A percentile compares a stretch with the other conserved stretches of the same genome.
Conservation (phyloP, 2,797 vertebrate species). For the Glossophaga mutica region DNA sequence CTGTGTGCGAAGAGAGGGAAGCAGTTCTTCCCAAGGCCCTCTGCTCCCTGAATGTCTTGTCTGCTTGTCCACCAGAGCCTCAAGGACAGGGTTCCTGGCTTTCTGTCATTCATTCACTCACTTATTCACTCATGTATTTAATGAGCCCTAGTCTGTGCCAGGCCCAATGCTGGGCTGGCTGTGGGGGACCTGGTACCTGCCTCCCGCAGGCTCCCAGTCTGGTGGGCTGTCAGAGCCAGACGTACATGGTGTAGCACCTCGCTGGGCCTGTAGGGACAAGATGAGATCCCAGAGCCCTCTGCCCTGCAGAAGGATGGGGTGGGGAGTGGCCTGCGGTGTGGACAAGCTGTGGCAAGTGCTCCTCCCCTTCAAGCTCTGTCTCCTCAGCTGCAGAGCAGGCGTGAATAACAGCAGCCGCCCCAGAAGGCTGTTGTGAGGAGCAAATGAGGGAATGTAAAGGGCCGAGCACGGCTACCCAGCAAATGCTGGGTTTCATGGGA, state of each 20-base stretch:
- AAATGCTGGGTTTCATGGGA: accelerated
- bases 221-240: background rate
- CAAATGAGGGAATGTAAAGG: accelerated
- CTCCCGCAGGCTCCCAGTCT: background rate
- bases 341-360: background rate
- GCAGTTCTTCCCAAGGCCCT: background rate
- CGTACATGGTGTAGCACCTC: background rate
- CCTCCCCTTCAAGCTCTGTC: background rate
- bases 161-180: background rate
- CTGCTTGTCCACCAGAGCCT: background rate
- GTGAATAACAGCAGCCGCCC: background rate
- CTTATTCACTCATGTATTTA: background rate
- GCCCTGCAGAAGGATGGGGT: background rate
- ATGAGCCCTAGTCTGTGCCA: background rate
- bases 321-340: background rate
- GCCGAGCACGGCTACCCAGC: background rate
- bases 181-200: background rate
- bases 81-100: background rate
- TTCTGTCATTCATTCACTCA: background rate
- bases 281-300: accelerated
- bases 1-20: background rate
- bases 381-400: background rate
- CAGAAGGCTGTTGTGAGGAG: background rate
- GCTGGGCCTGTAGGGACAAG: background rate
- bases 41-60: background rate